Percentiles rank a stretch among this genome's conserved stretches.
These are phyloP conservation scores for Epizoanthus stellaris DNA, from an alignment of 92 coral and sea anemone species.

Conservation along the genomic window DNA sequence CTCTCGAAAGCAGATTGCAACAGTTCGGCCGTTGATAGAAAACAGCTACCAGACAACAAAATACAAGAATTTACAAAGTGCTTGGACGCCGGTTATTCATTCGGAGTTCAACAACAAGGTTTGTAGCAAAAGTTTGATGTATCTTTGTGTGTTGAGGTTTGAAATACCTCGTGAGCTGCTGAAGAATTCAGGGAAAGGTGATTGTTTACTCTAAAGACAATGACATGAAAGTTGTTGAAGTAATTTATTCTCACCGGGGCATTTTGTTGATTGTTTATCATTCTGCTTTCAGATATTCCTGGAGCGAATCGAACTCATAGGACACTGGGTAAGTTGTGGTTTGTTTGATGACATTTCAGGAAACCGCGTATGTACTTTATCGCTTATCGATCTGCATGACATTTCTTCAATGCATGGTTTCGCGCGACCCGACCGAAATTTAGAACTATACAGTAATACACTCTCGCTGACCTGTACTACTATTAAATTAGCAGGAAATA, in stretches of 20 bases:
- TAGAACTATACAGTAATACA: no score
- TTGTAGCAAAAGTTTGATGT: neutral
- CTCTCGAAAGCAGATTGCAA: constrained; percentile 30
- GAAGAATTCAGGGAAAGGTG: constrained; percentile 4
- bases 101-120: constrained; percentile 41
- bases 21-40: constrained; percentile 29
- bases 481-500: no score
- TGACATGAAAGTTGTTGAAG: no score
- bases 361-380: no score
- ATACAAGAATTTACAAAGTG: constrained; percentile 35
- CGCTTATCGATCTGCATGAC: no score
- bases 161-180: neutral
- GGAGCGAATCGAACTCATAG: constrained; percentile 34
- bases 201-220: neutral
- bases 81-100: constrained; percentile 37
- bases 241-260: neutral
- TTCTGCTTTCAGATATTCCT: constrained; percentile 18
- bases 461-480: no score
- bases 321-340: constrained; percentile 36
- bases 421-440: no score
- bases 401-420: no score
- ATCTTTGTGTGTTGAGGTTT: neutral
- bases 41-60: constrained; percentile 33
- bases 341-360: no score
- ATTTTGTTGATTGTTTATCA: neutral